Evolutionary conservation across 1,140 invertebrate species (phyloP).

Genomic region (Nylanderia fulva): DNA sequence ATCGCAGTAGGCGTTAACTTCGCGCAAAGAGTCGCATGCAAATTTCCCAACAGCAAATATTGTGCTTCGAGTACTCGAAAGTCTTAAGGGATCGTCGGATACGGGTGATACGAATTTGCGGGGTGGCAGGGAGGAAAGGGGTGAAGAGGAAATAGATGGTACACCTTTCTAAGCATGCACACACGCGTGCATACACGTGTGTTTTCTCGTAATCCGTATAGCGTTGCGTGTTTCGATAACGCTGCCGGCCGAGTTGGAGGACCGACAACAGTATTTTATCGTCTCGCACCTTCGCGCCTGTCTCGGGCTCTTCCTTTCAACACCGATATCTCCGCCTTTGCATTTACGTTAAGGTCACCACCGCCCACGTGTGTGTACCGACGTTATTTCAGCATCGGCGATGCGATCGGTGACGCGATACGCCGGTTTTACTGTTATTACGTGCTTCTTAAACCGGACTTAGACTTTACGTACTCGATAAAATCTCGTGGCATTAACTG

Average conservation of each 20-base stretch:
- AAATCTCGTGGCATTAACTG: slow-evolving; percentile 55
- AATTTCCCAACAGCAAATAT: slow-evolving; percentile 37
- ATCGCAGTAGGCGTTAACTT: slow-evolving; percentile 30
- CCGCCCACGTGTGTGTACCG: slow-evolving; percentile 63
- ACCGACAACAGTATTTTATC: slow-evolving; percentile 80
- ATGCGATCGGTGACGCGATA: slow-evolving; percentile 62
- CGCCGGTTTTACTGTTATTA: slow-evolving; percentile 67
- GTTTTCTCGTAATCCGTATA: slow-evolving; percentile 80
- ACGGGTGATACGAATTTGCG: slow-evolving; percentile 23
- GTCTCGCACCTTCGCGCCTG: slow-evolving; percentile 77
- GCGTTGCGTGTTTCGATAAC: slow-evolving; percentile 84
- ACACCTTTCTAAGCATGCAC: slow-evolving; percentile 48
- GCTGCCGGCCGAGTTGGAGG: slow-evolving; percentile 66
- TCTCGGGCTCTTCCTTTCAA: slow-evolving; percentile 76
- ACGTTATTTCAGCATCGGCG: slow-evolving; percentile 54
- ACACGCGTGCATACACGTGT: slow-evolving; percentile 60
- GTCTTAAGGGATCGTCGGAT: slow-evolving; percentile 36
- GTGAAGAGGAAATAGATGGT: slow-evolving; percentile 48
- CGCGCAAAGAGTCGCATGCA: slow-evolving; percentile 31
- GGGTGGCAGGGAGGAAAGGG: neutral
- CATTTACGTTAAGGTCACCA: slow-evolving; percentile 71
- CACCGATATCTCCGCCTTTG: slow-evolving; percentile 77
- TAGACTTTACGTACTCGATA: slow-evolving; percentile 44
- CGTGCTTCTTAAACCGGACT: slow-evolving; percentile 6
- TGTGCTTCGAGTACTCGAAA: slow-evolving; percentile 3